These are phyloP conservation scores for Oryzias celebensis DNA, from an alignment of 2,113 vertebrate genomes.

Conservation along the genomic window DNA sequence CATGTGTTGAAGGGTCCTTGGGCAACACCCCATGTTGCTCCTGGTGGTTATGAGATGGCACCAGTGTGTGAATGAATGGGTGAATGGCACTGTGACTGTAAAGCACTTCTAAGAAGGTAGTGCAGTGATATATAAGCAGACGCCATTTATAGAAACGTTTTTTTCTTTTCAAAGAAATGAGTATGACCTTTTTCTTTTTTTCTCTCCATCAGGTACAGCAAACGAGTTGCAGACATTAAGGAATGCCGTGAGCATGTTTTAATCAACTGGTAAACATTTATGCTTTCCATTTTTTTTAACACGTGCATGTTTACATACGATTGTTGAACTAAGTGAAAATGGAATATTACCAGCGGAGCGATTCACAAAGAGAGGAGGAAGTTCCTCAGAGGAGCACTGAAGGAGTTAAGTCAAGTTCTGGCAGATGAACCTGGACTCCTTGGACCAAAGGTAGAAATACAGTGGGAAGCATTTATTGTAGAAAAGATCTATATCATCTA, in stretches of 20 bases:
- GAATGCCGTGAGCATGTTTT: slow-evolving; percentile 86
- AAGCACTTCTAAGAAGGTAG: too few relatives aligned
- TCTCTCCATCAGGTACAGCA: slow-evolving; percentile 78
- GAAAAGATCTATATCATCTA: not conserved
- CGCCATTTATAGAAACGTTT: not conserved
- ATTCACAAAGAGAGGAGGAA: slow-evolving; percentile 84
- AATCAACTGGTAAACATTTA: slow-evolving; percentile 75
- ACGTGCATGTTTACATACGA: too few relatives aligned
- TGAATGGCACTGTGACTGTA: too few relatives aligned
- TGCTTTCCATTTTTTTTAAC: not conserved
- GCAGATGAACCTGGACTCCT: slow-evolving; percentile 89
- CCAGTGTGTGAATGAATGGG: too few relatives aligned
- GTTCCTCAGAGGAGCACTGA: slow-evolving; percentile 81
- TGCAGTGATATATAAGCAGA: too few relatives aligned
- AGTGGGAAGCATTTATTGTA: not conserved
- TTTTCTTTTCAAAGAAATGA: not conserved
- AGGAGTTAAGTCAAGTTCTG: slow-evolving; percentile 83
- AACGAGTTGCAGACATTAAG: slow-evolving; percentile 86
- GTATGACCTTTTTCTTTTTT: not conserved
- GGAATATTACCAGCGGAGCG: slow-evolving; percentile 74
- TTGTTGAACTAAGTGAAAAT: not conserved
- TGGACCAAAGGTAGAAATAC: slow-evolving; percentile 84
- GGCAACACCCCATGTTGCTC: too few relatives aligned
- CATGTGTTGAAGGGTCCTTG: too few relatives aligned
- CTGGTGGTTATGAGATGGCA: too few relatives aligned